Percentiles rank a stretch among this genome's conserved stretches.
Conservation (phyloP, 2,888 invertebrate genomes). For the Ophioninae sp. region DNA sequence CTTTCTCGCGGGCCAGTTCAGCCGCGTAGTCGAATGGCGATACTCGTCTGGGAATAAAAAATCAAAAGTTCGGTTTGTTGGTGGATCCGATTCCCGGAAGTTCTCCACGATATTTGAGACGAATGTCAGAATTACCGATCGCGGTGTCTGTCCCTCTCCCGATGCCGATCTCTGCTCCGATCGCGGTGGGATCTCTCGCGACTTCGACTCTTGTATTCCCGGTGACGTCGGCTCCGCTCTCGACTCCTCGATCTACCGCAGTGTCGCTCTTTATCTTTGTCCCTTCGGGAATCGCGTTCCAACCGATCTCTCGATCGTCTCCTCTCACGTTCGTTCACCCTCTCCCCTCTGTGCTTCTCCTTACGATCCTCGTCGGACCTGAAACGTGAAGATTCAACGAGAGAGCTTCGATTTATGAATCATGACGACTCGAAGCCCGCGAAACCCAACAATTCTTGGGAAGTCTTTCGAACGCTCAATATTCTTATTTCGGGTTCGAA, state of each 20-base stretch:
- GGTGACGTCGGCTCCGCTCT: slow-evolving; percentile 75
- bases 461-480: background rate
- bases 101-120: background rate
- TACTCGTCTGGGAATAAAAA: slow-evolving; percentile 67
- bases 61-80: background rate
- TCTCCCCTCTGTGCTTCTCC: slow-evolving; percentile 75
- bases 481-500: background rate
- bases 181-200: slow-evolving; percentile 77
- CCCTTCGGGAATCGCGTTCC: slow-evolving; percentile 68
- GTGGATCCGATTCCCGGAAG: background rate
- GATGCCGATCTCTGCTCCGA: slow-evolving; percentile 75
- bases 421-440: slow-evolving; percentile 32
- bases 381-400: slow-evolving; percentile 63
- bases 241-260: slow-evolving; percentile 71
- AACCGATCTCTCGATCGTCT: slow-evolving; percentile 70
- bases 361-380: slow-evolving; percentile 81
- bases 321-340: slow-evolving; percentile 74
- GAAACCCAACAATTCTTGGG: background rate
- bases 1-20: slow-evolving; percentile 79
- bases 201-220: slow-evolving; percentile 79
- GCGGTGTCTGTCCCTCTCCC: slow-evolving; percentile 77
- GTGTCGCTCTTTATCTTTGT: slow-evolving; percentile 74
- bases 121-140: slow-evolving; percentile 68
- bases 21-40: slow-evolving; percentile 78
- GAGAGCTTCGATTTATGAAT: slow-evolving; percentile 63